Evolutionary conservation across 53 echinoderm and acorn worm species (phyloP), one percentile per base, ranked within the genome.

Genomic region (Paracentrotus lividus): DNA sequence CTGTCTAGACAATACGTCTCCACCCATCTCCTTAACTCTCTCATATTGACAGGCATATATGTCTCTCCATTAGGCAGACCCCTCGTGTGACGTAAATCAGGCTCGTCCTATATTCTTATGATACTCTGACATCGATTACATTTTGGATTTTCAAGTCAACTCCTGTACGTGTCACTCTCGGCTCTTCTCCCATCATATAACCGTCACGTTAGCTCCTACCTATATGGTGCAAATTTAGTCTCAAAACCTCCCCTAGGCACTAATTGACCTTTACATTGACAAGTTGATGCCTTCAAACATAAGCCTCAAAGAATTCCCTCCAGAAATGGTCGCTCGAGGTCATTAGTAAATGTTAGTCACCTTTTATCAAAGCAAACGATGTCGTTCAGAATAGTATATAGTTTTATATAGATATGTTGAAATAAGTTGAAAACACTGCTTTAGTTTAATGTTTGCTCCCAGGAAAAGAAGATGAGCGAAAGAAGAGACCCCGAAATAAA

Each of bases 181-280:
- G 47, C 81, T n/a, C 27, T 26, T 27, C 49, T 40, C 47, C 81
- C 81, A 81, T 45, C 44, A 12, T 81, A n/a, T 47, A 36, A 26
- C 26, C 26, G 81, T 14, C n/a, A 81, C 38, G 81, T 10, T 27
- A 81, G 26, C 81, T 45, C 21, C 24, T 45, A 15, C 32, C 66
- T 4, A 2, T 16, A 69, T 69, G 69, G 38, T 38, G 69, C 31
- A 18, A 69, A 69, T 69, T 34, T 69, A 40, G 47, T 47, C 81
- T 81, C 26, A 81, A 15, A 26, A 24, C 72, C 47, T 23, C 26
- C 81, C 47, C 81, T n/a, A 4, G 81, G 49, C 42, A 81, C 49
- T 45, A 81, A 81, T 81, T 81, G 81, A 81, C 81, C 81, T 81
- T 81, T 81, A 81, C 24, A 45, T 47, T 49, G 81, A 81, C 81